Percentiles rank a stretch among this genome's conserved stretches.
These are phyloP conservation scores for Halcyon smyrnensis DNA, from an alignment of 2,797 vertebrate genomes.

Conservation along the genomic window DNA sequence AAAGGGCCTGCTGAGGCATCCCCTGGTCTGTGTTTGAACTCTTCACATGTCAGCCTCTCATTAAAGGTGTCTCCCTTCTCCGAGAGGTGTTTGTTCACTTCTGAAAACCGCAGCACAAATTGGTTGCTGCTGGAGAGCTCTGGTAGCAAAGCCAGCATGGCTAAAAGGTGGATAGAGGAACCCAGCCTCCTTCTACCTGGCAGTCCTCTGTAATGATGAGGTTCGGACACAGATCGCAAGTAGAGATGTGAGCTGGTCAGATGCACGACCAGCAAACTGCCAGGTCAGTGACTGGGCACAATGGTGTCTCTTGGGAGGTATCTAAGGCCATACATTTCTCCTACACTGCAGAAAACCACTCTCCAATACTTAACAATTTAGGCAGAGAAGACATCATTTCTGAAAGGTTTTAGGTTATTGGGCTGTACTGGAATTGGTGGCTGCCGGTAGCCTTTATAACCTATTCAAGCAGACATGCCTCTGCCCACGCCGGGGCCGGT, in stretches of 20 bases:
- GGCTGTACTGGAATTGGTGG: background rate
- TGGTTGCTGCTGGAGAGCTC: background rate
- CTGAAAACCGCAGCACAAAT: rapidly evolving
- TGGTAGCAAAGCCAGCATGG: background rate
- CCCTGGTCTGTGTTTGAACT: background rate
- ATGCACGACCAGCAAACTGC: rapidly evolving
- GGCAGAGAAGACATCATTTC: background rate
- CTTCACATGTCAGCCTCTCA: background rate
- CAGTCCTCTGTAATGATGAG: background rate
- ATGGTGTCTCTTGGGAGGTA: rapidly evolving
- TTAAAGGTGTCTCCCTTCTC: background rate
- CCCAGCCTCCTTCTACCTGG: background rate
- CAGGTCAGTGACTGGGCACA: rapidly evolving
- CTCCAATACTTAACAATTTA: background rate
- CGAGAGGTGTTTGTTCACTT: background rate
- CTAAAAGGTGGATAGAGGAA: background rate
- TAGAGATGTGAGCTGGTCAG: rapidly evolving
- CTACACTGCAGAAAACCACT: background rate
- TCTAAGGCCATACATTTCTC: background rate
- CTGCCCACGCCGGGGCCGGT: rapidly evolving
- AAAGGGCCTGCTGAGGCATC: background rate
- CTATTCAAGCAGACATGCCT: background rate
- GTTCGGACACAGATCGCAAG: background rate
- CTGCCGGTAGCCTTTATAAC: rapidly evolving
- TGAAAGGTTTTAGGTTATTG: background rate